These are phyloP conservation scores for Lomographa bimaculata DNA, from an alignment of 2,888 invertebrate species.

Conservation along the genomic window DNA sequence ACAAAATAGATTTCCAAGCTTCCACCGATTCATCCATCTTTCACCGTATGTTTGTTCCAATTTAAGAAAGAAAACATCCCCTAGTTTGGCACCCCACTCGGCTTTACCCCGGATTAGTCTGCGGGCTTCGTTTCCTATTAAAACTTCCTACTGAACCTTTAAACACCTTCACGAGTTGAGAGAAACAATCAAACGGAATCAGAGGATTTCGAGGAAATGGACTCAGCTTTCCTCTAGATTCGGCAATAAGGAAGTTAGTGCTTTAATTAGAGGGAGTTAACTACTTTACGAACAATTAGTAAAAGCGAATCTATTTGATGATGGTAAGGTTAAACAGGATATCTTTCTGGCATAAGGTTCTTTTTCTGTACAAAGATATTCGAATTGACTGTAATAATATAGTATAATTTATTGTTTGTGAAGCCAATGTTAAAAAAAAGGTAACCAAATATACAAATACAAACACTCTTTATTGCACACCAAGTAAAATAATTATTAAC, in stretches of 20 bases:
- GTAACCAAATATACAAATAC: no score
- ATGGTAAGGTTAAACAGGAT: no score
- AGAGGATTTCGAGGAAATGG: constrained; percentile 21
- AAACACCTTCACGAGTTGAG: constrained; percentile 32
- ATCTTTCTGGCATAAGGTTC: no score
- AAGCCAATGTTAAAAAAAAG: no score
- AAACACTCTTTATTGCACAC: no score
- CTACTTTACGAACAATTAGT: neutral
- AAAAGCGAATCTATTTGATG: no score
- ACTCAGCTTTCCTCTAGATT: constrained; percentile 9
- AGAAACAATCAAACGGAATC: constrained; percentile 31
- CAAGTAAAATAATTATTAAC: no score
- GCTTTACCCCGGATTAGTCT: constrained; percentile 35
- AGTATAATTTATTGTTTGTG: no score
- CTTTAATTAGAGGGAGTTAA: constrained; percentile 4
- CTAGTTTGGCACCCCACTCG: constrained; percentile 22
- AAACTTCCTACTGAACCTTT: constrained; percentile 43
- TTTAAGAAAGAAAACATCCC: constrained; percentile 27
- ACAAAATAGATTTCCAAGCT: no score
- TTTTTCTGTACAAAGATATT: no score
- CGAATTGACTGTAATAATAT: no score
- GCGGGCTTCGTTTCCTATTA: constrained; percentile 48
- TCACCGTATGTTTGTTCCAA: constrained; percentile 27
- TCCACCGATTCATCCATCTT: no score
- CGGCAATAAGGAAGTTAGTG: constrained; percentile 5